These are phyloP conservation scores for Rhegmatorhina hoffmannsi DNA, from an alignment of 2,113 vertebrate species.

Conservation along the genomic window DNA sequence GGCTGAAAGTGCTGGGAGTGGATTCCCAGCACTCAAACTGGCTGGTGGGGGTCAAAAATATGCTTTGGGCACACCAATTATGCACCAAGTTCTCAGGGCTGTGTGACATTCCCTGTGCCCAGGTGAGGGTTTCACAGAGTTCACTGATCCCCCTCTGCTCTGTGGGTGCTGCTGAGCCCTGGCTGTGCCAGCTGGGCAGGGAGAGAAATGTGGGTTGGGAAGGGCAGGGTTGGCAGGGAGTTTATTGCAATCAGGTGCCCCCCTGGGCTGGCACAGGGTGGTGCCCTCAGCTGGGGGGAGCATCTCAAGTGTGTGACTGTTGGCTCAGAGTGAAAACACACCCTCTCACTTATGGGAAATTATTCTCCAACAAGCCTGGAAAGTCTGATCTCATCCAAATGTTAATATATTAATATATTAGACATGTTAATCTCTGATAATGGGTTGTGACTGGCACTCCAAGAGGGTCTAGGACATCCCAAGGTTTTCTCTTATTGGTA, in stretches of 20 bases:
- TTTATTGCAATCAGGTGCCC: not conserved
- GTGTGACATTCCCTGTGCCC: not conserved
- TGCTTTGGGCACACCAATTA: not conserved
- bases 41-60: not conserved
- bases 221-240: too few relatives aligned
- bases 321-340: not conserved
- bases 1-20: not conserved
- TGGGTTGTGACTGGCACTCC: not conserved
- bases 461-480: not conserved
- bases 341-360: not conserved
- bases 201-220: not conserved
- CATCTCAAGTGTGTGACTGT: not conserved
- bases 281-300: not conserved
- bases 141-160: not conserved
- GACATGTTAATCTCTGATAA: not conserved
- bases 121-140: not conserved
- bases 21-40: not conserved
- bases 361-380: not conserved
- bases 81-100: not conserved
- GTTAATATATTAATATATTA: not conserved
- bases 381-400: not conserved
- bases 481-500: not conserved
- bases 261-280: not conserved
- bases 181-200: not conserved
- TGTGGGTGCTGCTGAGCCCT: not conserved